Conservation (phyloP, 2,797 vertebrate genomes). For the Perodicticus potto region DNA sequence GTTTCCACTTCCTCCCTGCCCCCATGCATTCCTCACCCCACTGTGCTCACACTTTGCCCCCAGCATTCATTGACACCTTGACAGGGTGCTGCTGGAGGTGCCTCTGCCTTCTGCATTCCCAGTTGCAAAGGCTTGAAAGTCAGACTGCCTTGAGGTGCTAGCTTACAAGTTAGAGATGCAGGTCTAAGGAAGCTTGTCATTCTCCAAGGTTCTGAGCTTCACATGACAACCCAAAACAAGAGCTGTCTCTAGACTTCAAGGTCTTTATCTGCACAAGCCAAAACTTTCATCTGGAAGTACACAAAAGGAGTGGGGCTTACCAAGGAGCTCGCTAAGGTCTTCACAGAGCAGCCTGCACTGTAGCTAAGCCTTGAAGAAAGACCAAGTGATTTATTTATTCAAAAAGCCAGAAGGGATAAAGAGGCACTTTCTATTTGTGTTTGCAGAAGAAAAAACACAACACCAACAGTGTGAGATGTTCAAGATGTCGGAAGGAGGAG, state of each 20-base stretch:
- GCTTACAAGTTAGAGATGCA: not conserved
- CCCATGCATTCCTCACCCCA: not conserved
- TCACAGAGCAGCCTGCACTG: not conserved
- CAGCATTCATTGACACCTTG: not conserved
- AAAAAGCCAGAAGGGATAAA: not conserved
- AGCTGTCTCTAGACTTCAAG: not conserved
- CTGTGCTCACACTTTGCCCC: not conserved
- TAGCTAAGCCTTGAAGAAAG: not conserved
- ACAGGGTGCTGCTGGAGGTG: not conserved
- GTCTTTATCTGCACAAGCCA: not conserved
- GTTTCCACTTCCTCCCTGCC: not conserved
- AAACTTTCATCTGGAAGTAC: not conserved
- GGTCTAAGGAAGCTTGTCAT: not conserved
- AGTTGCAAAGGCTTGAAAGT: not conserved
- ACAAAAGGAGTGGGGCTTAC: not conserved
- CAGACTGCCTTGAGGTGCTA: not conserved
- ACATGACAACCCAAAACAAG: not conserved
- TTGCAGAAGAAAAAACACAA: not conserved
- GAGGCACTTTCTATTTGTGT: not conserved
- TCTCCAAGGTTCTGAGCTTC: not conserved
- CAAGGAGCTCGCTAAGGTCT: not conserved
- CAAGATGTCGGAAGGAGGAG: not conserved
- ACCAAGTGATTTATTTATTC: not conserved
- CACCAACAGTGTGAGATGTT: accelerated
- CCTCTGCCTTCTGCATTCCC: not conserved